Percentiles rank a stretch among this genome's conserved stretches.
phyloP scores from a whole-genome alignment of 2,888 invertebrate species.

The Iselma pallidipennis region DNA sequence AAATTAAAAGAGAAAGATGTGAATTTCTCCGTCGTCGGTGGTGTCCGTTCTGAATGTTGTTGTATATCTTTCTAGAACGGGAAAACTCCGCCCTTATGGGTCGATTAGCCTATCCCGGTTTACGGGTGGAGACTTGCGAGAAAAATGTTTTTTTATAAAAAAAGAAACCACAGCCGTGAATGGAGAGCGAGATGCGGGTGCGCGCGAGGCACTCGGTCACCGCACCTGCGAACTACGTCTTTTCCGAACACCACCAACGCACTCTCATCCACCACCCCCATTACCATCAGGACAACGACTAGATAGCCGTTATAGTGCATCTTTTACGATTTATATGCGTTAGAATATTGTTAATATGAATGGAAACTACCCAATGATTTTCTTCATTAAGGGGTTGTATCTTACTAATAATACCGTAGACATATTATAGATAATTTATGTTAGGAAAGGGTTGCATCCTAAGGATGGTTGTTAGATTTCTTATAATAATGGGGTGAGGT shows the following conservation, averaged over 20 bases:
- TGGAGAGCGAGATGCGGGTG: slow-evolving; percentile 53
- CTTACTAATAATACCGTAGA: background rate
- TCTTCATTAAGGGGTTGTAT: background rate
- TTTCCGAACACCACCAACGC: slow-evolving; percentile 31
- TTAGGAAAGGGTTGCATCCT: slow-evolving; percentile 42
- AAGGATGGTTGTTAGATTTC: slow-evolving; percentile 24
- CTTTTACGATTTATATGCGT: background rate
- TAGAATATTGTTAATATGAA: background rate
- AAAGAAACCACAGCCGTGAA: slow-evolving; percentile 56
- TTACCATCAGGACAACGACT: slow-evolving; percentile 4
- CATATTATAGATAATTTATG: slow-evolving; percentile 27
- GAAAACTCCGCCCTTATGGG: slow-evolving; percentile 52
- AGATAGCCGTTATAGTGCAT: slow-evolving; percentile 6
- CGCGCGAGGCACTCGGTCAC: slow-evolving; percentile 53
- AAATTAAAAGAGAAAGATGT: slow-evolving; percentile 24
- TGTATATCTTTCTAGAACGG: slow-evolving; percentile 12
- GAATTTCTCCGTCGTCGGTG: slow-evolving; percentile 11
- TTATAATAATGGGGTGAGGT: slow-evolving; percentile 19
- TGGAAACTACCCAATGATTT: background rate
- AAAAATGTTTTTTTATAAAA: slow-evolving; percentile 58
- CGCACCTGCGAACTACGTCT: slow-evolving; percentile 53
- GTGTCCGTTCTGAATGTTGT: slow-evolving; percentile 34
- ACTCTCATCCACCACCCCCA: slow-evolving; percentile 34
- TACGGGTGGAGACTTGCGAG: slow-evolving; percentile 58
- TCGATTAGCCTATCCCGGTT: slow-evolving; percentile 57